These are phyloP conservation scores for Neoniphon sammara DNA, from an alignment of 2,797 vertebrate species.

Conservation along the genomic window DNA sequence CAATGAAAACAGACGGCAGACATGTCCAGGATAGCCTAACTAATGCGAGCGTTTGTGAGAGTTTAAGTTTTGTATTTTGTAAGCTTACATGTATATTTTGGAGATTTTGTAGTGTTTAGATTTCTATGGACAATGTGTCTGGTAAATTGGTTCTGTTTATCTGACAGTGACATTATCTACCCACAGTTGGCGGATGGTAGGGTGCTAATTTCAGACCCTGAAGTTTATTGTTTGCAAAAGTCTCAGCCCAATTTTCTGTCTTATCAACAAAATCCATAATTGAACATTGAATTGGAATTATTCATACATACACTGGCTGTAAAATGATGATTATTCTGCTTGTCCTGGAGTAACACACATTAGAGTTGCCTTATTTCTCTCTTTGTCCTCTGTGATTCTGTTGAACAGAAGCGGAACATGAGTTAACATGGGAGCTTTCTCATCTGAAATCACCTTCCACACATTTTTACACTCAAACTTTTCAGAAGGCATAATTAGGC, in stretches of 20 bases:
- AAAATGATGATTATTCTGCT: background rate
- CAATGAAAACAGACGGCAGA: too few species aligned
- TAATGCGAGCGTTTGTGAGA: too few species aligned
- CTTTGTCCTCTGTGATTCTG: constrained; percentile 39
- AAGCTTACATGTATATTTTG: too few species aligned
- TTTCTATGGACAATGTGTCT: too few species aligned
- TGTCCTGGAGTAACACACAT: constrained; percentile 70
- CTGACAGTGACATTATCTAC: too few species aligned
- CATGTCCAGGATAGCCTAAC: too few species aligned
- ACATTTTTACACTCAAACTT: background rate
- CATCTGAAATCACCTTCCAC: constrained; percentile 51
- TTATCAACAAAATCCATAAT: background rate
- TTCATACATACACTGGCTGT: too few species aligned
- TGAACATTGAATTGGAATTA: background rate
- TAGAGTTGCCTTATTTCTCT: constrained; percentile 36
- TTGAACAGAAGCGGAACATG: constrained; percentile 51
- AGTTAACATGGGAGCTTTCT: constrained; percentile 54
- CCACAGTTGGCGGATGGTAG: too few species aligned
- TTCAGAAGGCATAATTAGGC: background rate
- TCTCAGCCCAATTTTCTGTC: background rate
- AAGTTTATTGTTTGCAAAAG: background rate
- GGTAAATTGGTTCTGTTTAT: too few species aligned
- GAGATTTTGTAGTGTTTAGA: too few species aligned
- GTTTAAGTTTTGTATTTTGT: too few species aligned
- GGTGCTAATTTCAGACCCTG: too few species aligned